Evolutionary conservation across 1,140 invertebrate genomes (phyloP), one percentile per base, ranked within the genome.

Genomic region (Lepidurus packardi): DNA sequence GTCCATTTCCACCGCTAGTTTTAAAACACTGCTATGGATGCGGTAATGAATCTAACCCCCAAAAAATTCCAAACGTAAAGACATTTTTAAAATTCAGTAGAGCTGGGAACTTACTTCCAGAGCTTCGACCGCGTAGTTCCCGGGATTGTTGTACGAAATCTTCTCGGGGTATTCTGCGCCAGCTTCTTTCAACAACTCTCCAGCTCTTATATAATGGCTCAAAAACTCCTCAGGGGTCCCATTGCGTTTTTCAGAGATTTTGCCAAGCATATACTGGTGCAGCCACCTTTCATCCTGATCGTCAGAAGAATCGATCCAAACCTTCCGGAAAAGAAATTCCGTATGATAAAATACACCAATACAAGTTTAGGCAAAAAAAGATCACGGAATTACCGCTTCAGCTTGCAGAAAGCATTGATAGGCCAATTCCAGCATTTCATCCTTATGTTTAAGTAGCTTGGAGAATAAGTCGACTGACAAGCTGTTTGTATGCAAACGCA

Each of bases 211-310:
- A 83, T 96, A 97, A 86, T 94, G 91, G 80, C 91, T 87, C 21
- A 97, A 85, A 85, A 91, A 95, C 43, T 90, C 84, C n/a, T 88
- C 86, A 0, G 92, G 90, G 80, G 91, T 87, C 80, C 91, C 89
- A 78, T 90, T 90, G 79, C 89, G 89, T 83, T 96, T 97, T 83
- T 96, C 94, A 0, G 90, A 88, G 74, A 96, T 91, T 89, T 98
- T 98, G 0, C 93, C 95, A 25, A 97, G 86, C 92, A 97, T 96
- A 82, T 97, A 97, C 83, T 94, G 92, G 82, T 93, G 90, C 13
- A 96, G 86, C 96, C 96, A 98, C 74, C 90, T 85, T 83, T 95
- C 94, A 82, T 94, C 92, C 44, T 90, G 88, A 76, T 89, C 87
- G 78, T 87, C 87, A 53, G 43, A 65, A n/a, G 53, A 65, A 65